Base-by-base conservation (phyloP, 2,797 vertebrate species). In the Huso huso region DNA sequence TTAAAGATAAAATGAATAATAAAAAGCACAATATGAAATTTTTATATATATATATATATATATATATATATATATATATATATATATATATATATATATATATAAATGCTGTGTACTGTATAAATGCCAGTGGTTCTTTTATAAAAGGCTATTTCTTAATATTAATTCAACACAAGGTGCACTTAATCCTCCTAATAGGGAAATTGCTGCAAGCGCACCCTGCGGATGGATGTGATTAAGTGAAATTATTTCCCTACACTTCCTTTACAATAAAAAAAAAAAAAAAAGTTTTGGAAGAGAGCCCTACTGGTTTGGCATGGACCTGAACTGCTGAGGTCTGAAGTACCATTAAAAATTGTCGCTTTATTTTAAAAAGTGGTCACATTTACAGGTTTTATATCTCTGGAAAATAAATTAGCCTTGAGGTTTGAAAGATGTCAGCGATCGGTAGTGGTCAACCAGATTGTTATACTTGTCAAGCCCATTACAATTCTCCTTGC, bases 161-260 rank as follows among this genome's bases (percentile, higher is more conserved):
- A 15, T 65, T 53, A 37, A 5, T 48, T 70, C 75, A 79, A 75
- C 8, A 10, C 81, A 83, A 72, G 76, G 80, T 74, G 71, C 74
- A 69, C 15, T 73, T 80, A 82, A 73, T 71, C 74, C 68, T 73
- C 79, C 82, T 86, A 87, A 90, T 82, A 78, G 85, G 81, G 87
- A 87, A 91, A 93, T 80, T 52, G 85, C 85, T 80, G 83, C 87
- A 84, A 83, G 83, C 82, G 85, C 88, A 84, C 83, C 81, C 81
- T 71, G 72, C 80, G 85, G 86, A 91, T 88, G 88, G 88, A 85
- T 84, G 75, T 81, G 86, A 90, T 91, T 92, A 87, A 64, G 66
- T 72, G 70, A 79, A 91, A 91, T 88, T 87, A 85, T 91, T 90
- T 88, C 87, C 83, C 82, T 90, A 84, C 69, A 64, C 82, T 89